phyloP scores from a whole-genome alignment of 2,888 invertebrate genomes.

The Zygothrica quintamaculata region DNA sequence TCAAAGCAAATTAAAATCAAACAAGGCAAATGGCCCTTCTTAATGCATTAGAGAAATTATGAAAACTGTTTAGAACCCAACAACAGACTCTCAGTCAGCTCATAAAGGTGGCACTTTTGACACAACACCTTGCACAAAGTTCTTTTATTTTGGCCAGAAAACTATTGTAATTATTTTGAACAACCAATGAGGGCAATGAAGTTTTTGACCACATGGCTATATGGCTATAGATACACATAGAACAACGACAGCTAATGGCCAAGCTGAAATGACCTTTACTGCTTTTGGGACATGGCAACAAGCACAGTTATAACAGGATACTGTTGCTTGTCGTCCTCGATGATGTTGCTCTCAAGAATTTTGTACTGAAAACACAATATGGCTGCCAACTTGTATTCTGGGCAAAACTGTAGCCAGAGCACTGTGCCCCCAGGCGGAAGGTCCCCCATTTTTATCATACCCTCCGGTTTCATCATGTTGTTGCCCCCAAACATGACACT shows the following conservation, averaged over 20 bases:
- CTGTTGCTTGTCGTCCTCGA: slow-evolving; percentile 44
- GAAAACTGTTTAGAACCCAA: slow-evolving; percentile 29
- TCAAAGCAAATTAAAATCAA: slow-evolving; percentile 59
- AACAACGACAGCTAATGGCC: slow-evolving; percentile 54
- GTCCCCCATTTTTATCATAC: not conserved
- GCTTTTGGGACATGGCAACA: slow-evolving; percentile 49
- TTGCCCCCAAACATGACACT: slow-evolving; percentile 53
- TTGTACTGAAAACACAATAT: slow-evolving; percentile 44
- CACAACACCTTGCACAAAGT: slow-evolving; percentile 24
- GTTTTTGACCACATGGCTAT: slow-evolving; percentile 37
- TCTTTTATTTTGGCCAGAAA: slow-evolving; percentile 36
- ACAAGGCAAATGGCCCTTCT: slow-evolving; percentile 34
- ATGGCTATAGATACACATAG: slow-evolving; percentile 23
- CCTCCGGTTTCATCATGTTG: slow-evolving; percentile 34
- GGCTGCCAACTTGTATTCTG: slow-evolving; percentile 49
- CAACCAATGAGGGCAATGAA: slow-evolving; percentile 71
- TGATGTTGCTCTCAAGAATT: slow-evolving; percentile 39
- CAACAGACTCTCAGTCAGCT: slow-evolving; percentile 34
- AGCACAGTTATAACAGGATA: slow-evolving; percentile 35
- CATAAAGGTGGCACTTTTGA: slow-evolving; percentile 40
- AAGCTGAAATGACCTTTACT: slow-evolving; percentile 60
- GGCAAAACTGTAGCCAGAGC: not conserved
- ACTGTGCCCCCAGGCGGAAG: not conserved
- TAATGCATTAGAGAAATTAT: slow-evolving; percentile 53
- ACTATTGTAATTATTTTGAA: slow-evolving; percentile 78